phyloP scores from a whole-genome alignment of 2,113 vertebrate genomes.

The Nematolebias whitei region DNA sequence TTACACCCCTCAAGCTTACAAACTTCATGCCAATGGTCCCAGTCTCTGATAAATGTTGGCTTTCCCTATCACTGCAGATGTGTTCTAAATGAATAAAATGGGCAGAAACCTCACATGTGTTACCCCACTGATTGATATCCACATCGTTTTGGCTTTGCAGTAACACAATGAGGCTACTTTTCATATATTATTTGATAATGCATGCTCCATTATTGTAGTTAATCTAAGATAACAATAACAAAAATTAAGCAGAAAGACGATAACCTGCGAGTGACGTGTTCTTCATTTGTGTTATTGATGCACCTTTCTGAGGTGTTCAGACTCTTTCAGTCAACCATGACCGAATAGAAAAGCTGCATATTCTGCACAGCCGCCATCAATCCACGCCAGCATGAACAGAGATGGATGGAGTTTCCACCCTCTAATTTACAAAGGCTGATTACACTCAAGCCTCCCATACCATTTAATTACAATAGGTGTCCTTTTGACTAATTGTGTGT shows the following conservation, averaged over 20 bases:
- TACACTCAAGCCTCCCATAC: constrained; percentile 59
- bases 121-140: constrained; percentile 48
- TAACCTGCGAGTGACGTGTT: constrained; percentile 17
- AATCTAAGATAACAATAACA: constrained; percentile 39
- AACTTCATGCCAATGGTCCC: constrained; percentile 36
- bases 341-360: constrained; percentile 43
- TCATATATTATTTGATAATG: constrained; percentile 48
- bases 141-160: constrained; percentile 39
- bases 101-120: constrained; percentile 38
- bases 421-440: constrained; percentile 73
- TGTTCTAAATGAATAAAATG: constrained; percentile 59
- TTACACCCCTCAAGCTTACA: constrained; percentile 13
- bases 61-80: constrained; percentile 16
- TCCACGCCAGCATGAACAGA: constrained; percentile 48
- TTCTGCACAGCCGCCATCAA: constrained; percentile 45
- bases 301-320: constrained; percentile 25
- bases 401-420: constrained; percentile 64
- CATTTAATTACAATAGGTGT: constrained; percentile 75
- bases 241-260: constrained; percentile 52
- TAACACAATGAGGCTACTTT: constrained; percentile 48
- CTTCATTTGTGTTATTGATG: constrained; percentile 28
- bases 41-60: constrained; percentile 49
- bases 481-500: constrained; percentile 76
- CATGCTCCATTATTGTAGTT: constrained; percentile 31
- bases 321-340: constrained; percentile 49